Evolutionary conservation across 64 coral and sea anemone species (phyloP).

Genomic region (Pocillopora damicornis): DNA sequence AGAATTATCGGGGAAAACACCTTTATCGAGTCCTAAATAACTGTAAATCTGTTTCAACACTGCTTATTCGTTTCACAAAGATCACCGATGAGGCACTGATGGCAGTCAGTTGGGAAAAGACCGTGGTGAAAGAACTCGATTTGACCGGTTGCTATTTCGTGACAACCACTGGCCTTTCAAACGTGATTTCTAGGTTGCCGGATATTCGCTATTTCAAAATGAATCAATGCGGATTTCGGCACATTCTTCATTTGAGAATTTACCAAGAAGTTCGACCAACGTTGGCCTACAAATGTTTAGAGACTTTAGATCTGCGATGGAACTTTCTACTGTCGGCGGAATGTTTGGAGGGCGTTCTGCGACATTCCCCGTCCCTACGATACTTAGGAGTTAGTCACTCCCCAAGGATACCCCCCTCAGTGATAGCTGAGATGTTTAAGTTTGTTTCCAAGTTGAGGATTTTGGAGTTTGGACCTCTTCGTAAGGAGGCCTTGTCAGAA

Average conservation of each 20-base stretch:
- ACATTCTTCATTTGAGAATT: constrained; percentile 87
- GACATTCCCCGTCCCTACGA: constrained; percentile 80
- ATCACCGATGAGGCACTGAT: constrained; percentile 85
- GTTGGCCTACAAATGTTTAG: constrained; percentile 65
- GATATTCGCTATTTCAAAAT: constrained; percentile 95
- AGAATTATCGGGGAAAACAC: constrained; percentile 89
- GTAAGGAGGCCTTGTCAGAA: constrained; percentile 92
- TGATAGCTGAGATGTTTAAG: constrained; percentile 82
- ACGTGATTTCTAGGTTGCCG: constrained; percentile 79
- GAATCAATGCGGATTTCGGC: constrained; percentile 98
- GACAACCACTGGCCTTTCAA: constrained; percentile 94
- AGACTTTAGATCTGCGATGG: constrained; percentile 94
- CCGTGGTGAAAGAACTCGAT: constrained; percentile 83
- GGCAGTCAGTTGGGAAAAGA: constrained; percentile 87
- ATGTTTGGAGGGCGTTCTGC: constrained; percentile 93
- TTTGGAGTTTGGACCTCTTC: constrained; percentile 95
- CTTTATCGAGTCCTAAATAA: constrained; percentile 73
- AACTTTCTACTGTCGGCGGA: constrained; percentile 99
- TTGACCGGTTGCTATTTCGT: constrained; percentile 97
- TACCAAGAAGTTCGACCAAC: constrained; percentile 96
- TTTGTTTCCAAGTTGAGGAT: constrained; percentile 89
- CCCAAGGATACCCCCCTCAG: constrained; percentile 88
- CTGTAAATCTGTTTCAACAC: constrained; percentile 75
- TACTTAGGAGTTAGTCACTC: constrained; percentile 99
- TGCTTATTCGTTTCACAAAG: constrained; percentile 96